Conservation (phyloP, 2,888 invertebrate species). For the Protodeltote pygarga region DNA sequence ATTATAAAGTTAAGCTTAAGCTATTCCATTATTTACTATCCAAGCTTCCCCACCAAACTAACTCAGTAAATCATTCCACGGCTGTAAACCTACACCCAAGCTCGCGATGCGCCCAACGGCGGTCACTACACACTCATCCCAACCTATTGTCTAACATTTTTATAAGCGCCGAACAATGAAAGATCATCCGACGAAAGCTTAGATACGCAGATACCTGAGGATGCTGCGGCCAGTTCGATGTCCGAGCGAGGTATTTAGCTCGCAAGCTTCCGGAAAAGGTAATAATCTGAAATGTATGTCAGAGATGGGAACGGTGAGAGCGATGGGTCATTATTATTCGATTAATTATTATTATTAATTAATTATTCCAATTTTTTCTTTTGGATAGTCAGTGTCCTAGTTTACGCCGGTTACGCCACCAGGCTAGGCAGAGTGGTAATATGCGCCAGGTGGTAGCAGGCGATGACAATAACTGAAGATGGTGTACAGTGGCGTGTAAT, state of each 20-base stretch:
- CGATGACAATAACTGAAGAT: too few species aligned
- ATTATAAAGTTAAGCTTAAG: too few species aligned
- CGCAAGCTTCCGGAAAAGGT: constrained; percentile 44
- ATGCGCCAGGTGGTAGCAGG: too few species aligned
- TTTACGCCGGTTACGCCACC: too few species aligned
- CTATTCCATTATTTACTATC: not conserved
- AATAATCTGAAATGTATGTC: too few species aligned
- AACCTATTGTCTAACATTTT: constrained; percentile 65
- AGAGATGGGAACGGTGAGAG: too few species aligned
- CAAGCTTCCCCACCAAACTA: not conserved
- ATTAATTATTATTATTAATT: too few species aligned
- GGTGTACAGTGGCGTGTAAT: too few species aligned
- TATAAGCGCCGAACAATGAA: constrained; percentile 61
- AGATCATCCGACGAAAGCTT: constrained; percentile 59
- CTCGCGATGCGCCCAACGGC: constrained; percentile 53
- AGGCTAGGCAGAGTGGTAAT: too few species aligned
- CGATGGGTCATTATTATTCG: too few species aligned
- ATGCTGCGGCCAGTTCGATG: constrained; percentile 41
- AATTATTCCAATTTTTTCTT: too few species aligned
- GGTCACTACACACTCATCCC: constrained; percentile 58
- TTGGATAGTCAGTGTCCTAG: too few species aligned
- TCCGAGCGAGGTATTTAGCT: constrained; percentile 39
- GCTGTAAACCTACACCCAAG: constrained; percentile 23
- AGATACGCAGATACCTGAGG: constrained; percentile 47
- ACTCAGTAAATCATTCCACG: constrained; percentile 13